These are phyloP conservation scores for Chironomus riparius DNA, from an alignment of 2,888 invertebrate genomes.

Conservation along the genomic window DNA sequence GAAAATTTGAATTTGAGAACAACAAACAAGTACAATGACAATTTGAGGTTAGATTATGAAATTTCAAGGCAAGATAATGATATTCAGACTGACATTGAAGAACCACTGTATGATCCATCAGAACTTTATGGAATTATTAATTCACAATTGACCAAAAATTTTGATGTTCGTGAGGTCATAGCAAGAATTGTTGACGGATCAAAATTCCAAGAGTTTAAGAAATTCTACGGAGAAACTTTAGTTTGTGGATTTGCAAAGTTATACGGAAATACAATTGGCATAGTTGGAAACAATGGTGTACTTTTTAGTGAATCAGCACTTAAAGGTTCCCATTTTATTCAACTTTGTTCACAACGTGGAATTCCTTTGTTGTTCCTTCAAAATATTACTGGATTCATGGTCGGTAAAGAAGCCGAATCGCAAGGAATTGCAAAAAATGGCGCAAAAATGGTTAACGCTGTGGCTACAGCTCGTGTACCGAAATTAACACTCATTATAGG, in stretches of 20 bases:
- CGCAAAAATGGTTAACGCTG: slow-evolving; percentile 97
- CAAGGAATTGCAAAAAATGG: slow-evolving; percentile 99
- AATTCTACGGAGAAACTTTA: slow-evolving; percentile 86
- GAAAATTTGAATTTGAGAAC: slow-evolving; percentile 55
- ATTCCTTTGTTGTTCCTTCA: slow-evolving; percentile 94
- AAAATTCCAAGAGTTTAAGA: slow-evolving; percentile 92
- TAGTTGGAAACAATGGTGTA: slow-evolving; percentile 96
- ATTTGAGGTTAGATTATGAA: slow-evolving; percentile 30
- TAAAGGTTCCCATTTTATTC: slow-evolving; percentile 97
- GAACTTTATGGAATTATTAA: slow-evolving; percentile 96
- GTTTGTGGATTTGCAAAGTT: slow-evolving; percentile 89
- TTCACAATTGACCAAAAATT: slow-evolving; percentile 80
- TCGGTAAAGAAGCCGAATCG: slow-evolving; percentile 91
- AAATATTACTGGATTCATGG: slow-evolving; percentile 99
- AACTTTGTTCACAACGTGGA: slow-evolving; percentile 89
- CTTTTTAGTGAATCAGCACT: slow-evolving; percentile 91
- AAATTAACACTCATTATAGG: slow-evolving; percentile 96
- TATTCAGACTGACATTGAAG: slow-evolving; percentile 45
- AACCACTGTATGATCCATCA: slow-evolving; percentile 68
- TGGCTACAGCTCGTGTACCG: slow-evolving; percentile 94
- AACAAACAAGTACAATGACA: slow-evolving; percentile 37
- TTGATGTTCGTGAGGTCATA: slow-evolving; percentile 89
- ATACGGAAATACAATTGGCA: slow-evolving; percentile 87
- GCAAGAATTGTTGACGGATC: slow-evolving; percentile 94
- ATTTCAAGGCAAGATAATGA: slow-evolving; percentile 36